These are phyloP conservation scores for Trachurus trachurus DNA, from an alignment of 2,797 vertebrate genomes.

Conservation along the genomic window DNA sequence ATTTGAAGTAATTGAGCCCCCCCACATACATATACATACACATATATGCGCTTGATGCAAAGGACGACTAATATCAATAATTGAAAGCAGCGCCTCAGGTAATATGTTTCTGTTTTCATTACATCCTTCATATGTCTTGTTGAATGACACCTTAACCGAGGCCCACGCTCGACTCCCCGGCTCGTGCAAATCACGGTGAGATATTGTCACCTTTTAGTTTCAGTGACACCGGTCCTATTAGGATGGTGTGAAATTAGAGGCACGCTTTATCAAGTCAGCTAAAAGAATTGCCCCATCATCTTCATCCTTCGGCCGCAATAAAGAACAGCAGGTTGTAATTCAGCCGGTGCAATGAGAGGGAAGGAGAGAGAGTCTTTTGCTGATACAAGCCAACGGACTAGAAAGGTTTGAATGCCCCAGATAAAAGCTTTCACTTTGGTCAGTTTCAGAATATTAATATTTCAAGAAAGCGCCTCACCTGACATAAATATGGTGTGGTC, in stretches of 20 bases:
- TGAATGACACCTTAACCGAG: constrained; percentile 58
- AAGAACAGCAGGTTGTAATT: constrained; percentile 83
- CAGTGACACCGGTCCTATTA: constrained; percentile 71
- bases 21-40: neutral
- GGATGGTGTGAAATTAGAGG: constrained; percentile 68
- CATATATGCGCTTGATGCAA: constrained; percentile 1
- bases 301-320: constrained; percentile 76
- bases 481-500: constrained; percentile 87
- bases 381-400: constrained; percentile 78
- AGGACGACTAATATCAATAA: constrained; percentile 27
- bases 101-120: constrained; percentile 52
- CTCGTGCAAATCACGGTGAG: constrained; percentile 66
- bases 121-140: constrained; percentile 37
- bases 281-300: constrained; percentile 82
- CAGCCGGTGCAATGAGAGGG: constrained; percentile 67
- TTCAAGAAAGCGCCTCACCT: constrained; percentile 85
- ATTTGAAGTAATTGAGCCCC: constrained; percentile 36
- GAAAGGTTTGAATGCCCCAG: constrained; percentile 75
- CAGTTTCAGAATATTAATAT: constrained; percentile 90
- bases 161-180: constrained; percentile 43
- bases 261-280: constrained; percentile 81
- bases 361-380: constrained; percentile 71
- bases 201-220: constrained; percentile 70
- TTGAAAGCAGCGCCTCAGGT: constrained; percentile 36
- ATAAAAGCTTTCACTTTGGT: constrained; percentile 89